A percentile compares a stretch with the other conserved stretches of the same genome.
Evolutionary conservation across 2,888 invertebrate species (phyloP).

Genomic region (Thecocarcelia acutangulata): DNA sequence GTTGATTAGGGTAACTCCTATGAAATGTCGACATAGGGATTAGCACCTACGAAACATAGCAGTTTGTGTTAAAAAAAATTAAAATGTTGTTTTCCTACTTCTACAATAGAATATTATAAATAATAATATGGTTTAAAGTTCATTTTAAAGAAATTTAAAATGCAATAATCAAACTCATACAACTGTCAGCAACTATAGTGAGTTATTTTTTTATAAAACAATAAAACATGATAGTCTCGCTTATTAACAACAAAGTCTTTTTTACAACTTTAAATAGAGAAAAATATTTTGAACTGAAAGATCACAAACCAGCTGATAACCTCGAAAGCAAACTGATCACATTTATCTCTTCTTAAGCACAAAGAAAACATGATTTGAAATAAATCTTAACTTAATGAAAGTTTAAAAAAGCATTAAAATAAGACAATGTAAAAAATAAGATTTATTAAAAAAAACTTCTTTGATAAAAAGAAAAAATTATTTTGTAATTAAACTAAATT

Average conservation of each 20-base stretch:
- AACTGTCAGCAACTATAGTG: constrained; percentile 23
- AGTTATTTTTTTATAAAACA: constrained; percentile 11
- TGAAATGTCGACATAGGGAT: too few relatives aligned
- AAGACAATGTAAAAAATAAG: background rate
- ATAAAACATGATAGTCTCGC: constrained; percentile 33
- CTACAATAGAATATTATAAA: too few relatives aligned
- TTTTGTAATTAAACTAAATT: constrained; percentile 38
- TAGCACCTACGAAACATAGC: too few relatives aligned
- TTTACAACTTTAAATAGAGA: constrained; percentile 6
- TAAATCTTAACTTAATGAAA: constrained; percentile 40
- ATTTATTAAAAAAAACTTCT: constrained; percentile 30
- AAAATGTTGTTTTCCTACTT: too few relatives aligned
- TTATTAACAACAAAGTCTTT: constrained; percentile 19
- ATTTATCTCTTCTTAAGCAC: constrained; percentile 27
- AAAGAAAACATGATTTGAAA: constrained; percentile 29
- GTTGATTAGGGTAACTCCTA: too few relatives aligned
- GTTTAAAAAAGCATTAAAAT: constrained; percentile 16
- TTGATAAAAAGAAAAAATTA: background rate
- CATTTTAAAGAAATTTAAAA: constrained; percentile 2
- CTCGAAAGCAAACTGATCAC: constrained; percentile 37
- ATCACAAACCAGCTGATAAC: constrained; percentile 52
- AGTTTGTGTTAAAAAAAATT: too few relatives aligned
- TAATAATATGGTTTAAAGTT: too few relatives aligned
- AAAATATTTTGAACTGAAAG: constrained; percentile 1
- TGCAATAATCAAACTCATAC: constrained; percentile 41